Evolutionary conservation across 2,888 invertebrate species (phyloP), one percentile per base, ranked within the genome.

Genomic region (Drepana falcataria): DNA sequence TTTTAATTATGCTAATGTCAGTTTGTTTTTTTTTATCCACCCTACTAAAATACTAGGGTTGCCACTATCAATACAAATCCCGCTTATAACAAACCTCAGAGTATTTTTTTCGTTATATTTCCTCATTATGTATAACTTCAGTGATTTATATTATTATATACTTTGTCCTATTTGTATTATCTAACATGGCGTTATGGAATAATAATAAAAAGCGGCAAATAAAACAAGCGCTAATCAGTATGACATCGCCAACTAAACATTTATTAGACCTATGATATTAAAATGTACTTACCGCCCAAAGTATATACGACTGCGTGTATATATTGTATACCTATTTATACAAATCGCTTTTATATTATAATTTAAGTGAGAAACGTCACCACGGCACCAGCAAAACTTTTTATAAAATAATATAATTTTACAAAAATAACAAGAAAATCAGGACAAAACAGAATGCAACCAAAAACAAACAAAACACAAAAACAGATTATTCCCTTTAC

Each of bases 171-270:
- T 21, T 21, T 21, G 1, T 21, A 21, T 21, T 21, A 21, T 21
- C 21, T 21, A 21, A 21, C 21, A 21, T 21, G 21, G 21, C 21
- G 21, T 21, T 37, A 37, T 37, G 3, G 5, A 83, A 76, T 62
- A 57, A 70, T 75, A 75, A 70, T 64, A 69, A 79, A 60, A 86
- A 85, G 87, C 87, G 55, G 87, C 87, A 89, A 87, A 78, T 71
- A 66, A 87, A 81, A 72, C 53, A 85, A 87, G 88, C 87, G 53
- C 71, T 76, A 77, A 70, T 60, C 58, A 66, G 37, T 68, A 64
- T 58, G 68, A 76, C 76, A 78, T 75, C 59, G 77, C 76, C 66
- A 74, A 58, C 77, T 80, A 81, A 59, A 72, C 67, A 64, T 68
- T 44, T 6, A 44, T 67, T 57, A 69, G 58, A 64, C 61, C 71